phyloP scores from a whole-genome alignment of 2,797 vertebrate species.

The Chiroxiphia lanceolata region DNA sequence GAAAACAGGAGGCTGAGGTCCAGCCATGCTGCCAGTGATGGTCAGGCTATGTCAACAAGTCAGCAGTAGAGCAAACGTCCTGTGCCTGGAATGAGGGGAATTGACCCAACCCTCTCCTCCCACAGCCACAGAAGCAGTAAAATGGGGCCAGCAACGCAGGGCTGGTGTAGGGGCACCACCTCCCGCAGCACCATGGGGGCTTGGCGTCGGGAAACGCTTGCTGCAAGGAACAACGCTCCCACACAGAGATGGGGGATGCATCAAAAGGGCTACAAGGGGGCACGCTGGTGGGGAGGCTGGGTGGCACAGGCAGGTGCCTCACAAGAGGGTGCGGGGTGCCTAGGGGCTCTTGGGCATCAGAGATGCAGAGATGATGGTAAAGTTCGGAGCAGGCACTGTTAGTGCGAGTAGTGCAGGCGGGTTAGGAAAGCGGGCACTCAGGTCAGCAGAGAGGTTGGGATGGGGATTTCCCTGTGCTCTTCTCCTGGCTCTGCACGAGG shows the following conservation, averaged over 20 bases:
- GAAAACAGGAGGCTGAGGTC: not conserved
- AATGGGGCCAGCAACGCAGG: not conserved
- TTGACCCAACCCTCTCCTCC: not conserved
- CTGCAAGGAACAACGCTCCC: not conserved
- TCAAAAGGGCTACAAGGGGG: not conserved
- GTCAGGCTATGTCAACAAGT: not conserved
- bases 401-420: conserved; percentile 37
- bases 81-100: no score
- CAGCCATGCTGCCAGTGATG: not conserved
- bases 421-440: conserved; percentile 49
- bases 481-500: not conserved
- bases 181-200: not conserved
- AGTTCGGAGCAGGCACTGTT: not conserved
- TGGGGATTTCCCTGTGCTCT: conserved; percentile 37
- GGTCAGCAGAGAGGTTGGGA: conserved; percentile 51
- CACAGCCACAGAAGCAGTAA: not conserved
- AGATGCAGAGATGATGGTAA: not conserved
- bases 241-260: not conserved
- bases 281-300: not conserved
- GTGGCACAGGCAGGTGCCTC: not conserved
- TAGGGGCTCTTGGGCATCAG: not conserved
- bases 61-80: not conserved
- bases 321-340: not conserved
- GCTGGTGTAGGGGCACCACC: not conserved
- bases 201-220: not conserved